These are phyloP conservation scores for Euplagia quadripunctaria DNA, from an alignment of 2,888 invertebrate species.

Conservation along the genomic window DNA sequence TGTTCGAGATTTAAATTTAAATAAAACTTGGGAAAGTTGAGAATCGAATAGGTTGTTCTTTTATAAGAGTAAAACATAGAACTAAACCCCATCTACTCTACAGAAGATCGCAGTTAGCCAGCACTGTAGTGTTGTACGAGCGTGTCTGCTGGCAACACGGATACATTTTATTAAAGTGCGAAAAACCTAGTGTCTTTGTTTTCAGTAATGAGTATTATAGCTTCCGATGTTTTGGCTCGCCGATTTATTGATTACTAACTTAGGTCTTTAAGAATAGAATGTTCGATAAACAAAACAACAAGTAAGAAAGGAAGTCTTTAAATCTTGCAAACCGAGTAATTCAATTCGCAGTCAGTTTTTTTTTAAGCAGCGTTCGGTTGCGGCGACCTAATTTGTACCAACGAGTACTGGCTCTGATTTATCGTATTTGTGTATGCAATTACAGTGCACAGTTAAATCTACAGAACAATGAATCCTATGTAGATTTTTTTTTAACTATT, in stretches of 20 bases:
- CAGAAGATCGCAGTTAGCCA: too few relatives aligned
- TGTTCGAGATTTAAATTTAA: not conserved
- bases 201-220: too few relatives aligned
- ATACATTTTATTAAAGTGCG: too few relatives aligned
- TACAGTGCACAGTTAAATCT: constrained; percentile 2
- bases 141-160: too few relatives aligned
- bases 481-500: constrained; percentile 3
- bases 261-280: not conserved
- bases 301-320: too few relatives aligned
- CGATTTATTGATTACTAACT: not conserved
- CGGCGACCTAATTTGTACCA: constrained; percentile 5
- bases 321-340: not conserved
- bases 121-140: too few relatives aligned
- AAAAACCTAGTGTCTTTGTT: too few relatives aligned
- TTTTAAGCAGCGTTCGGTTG: not conserved
- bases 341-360: not conserved
- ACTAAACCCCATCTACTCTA: too few relatives aligned
- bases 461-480: constrained; percentile 3
- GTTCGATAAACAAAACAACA: not conserved
- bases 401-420: constrained; percentile 1
- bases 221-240: too few relatives aligned
- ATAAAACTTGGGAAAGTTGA: not conserved
- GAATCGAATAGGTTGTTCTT: too few relatives aligned
- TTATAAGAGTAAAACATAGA: too few relatives aligned
- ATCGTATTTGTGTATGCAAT: constrained; percentile 12